phyloP scores from a whole-genome alignment of 2,888 invertebrate genomes.

The Teleiodes luculella region DNA sequence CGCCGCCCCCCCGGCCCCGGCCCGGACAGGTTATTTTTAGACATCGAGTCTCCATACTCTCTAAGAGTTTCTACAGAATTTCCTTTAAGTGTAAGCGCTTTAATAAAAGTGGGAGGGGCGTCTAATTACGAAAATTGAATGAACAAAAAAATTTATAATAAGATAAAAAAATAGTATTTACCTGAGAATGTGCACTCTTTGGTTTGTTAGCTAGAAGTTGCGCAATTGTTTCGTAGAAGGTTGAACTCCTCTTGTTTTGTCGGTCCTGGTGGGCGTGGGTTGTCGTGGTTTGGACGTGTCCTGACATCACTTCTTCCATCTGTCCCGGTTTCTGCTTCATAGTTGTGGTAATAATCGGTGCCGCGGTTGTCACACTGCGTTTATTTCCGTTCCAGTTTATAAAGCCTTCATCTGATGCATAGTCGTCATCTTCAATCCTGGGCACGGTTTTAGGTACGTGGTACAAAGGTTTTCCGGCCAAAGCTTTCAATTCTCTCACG shows the following conservation, averaged over 20 bases:
- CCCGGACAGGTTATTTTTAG: constrained; percentile 75
- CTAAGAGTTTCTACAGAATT: constrained; percentile 25
- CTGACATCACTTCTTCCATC: constrained; percentile 81
- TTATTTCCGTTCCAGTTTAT: constrained; percentile 75
- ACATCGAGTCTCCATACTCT: constrained; percentile 55
- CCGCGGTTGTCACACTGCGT: constrained; percentile 61
- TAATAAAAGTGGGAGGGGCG: too few relatives aligned
- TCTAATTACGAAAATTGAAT: too few relatives aligned
- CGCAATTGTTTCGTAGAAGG: constrained; percentile 74
- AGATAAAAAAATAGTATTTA: constrained; percentile 41
- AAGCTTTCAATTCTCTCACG: constrained; percentile 81
- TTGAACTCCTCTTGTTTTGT: constrained; percentile 44
- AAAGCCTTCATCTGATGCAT: constrained; percentile 69
- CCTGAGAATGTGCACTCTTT: constrained; percentile 75
- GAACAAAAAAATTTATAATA: too few relatives aligned
- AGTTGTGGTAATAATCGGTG: constrained; percentile 46
- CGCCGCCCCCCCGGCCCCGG: constrained; percentile 48
- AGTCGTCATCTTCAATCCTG: constrained; percentile 65
- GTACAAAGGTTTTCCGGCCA: constrained; percentile 76
- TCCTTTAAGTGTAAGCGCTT: too few relatives aligned
- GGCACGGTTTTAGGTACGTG: constrained; percentile 69
- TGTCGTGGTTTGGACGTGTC: constrained; percentile 74
- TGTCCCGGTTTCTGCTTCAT: constrained; percentile 64
- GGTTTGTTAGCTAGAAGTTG: constrained; percentile 68
- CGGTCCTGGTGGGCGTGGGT: constrained; percentile 48